Base-by-base conservation (phyloP, 2,797 vertebrate species). In the Buphagus erythrorhynchus region DNA sequence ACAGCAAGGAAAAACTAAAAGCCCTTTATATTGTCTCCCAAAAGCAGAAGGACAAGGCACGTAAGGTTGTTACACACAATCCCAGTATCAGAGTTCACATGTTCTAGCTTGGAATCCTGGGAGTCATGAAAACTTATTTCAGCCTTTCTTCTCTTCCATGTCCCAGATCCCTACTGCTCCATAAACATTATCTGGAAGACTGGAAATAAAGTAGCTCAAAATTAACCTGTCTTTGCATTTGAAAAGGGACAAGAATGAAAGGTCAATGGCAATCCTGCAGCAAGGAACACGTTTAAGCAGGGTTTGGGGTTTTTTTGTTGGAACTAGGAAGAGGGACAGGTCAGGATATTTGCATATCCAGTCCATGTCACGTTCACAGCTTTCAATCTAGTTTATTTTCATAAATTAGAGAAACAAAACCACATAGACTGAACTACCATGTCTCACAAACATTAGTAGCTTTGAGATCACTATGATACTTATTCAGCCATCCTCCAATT, bases 361-460 rank as follows among this genome's bases (percentile, higher is more conserved):
- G 51, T 42, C 78, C 5, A 2, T 49, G 13, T 46, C 74, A 42
- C 6, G 7, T 79, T 94, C 49, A 57, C 35, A 71, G 22, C 19
- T 95, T 88, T 91, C 57, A 40, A 16, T 61, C 16, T 29, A 25
- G 13, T 77, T 73, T 74, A n/a, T 82, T 89, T 92, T 85, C 55
- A 36, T 58, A 66, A 86, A 66, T n/a, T 42, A 38, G 26, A 63
- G 51, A 61, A 89, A 63, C 2, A 12, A 90, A 85, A 6, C 26
- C 11, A 20, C 33, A 8, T 51, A 36, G 28, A 33, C 19, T 86
- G 48, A 43, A 35, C 58, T 80, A 22, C 31, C 4, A 0, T 29
- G 12, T 57, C 26, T 69, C 48, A 11, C 33, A 58, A 67, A 7
- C 35, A 21, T 49, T 5, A 57, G 13, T 57, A 61, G 9, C 49